These are phyloP conservation scores for Olivierus martensii DNA, from an alignment of 1,140 invertebrate species.

Conservation along the genomic window DNA sequence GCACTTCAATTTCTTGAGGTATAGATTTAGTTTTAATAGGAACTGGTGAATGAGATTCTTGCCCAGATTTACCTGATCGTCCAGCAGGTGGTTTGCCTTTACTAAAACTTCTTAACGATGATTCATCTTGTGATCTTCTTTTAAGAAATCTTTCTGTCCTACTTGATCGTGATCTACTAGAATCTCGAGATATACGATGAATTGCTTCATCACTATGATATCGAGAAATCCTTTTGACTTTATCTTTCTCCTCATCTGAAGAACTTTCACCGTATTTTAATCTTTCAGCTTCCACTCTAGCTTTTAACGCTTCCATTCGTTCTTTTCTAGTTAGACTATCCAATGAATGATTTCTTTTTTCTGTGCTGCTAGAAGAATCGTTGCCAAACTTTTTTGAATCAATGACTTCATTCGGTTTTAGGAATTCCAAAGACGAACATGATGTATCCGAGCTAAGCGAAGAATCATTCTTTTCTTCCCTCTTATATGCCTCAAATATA, in stretches of 20 bases:
- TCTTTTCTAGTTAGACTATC: slow-evolving; percentile 13
- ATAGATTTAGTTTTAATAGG: no score
- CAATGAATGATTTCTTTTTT: slow-evolving; percentile 2
- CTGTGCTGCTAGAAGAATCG: slow-evolving; percentile 3
- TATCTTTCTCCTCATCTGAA: slow-evolving; percentile 5
- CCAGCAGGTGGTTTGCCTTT: neutral
- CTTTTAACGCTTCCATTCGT: slow-evolving; percentile 11
- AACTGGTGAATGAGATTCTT: no score
- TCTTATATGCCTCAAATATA: slow-evolving; percentile 12
- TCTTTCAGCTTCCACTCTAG: slow-evolving; percentile 9
- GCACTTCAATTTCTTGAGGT: no score
- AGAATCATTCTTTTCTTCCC: slow-evolving; percentile 9
- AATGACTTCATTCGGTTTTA: slow-evolving; percentile 4
- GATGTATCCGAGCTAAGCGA: slow-evolving; percentile 15
- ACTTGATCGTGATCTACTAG: neutral
- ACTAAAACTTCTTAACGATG: neutral
- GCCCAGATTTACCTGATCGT: neutral
- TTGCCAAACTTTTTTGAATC: no score
- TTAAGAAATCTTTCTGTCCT: neutral
- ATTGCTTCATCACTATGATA: slow-evolving; percentile 9
- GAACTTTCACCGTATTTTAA: slow-evolving; percentile 7
- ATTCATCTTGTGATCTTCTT: neutral
- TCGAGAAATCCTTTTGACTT: neutral
- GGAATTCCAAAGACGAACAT: slow-evolving; percentile 16
- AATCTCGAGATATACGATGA: slow-evolving; percentile 7